Evolutionary conservation across 1,140 invertebrate genomes (phyloP), one percentile per base, ranked within the genome.

Genomic region (Zaprionus gabonicus): DNA sequence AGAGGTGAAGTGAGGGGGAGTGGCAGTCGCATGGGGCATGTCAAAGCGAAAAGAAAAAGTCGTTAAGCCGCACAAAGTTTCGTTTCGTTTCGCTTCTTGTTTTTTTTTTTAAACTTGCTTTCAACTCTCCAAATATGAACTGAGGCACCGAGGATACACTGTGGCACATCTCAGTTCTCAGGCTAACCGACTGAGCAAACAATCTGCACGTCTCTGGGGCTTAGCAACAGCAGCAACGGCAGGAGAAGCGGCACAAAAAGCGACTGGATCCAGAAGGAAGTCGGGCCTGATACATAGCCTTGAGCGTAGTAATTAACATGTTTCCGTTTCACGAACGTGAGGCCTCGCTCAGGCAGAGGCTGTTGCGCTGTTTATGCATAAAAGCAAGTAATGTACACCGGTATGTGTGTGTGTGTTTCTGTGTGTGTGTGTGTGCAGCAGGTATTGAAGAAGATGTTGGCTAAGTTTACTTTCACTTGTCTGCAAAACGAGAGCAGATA

Each of bases 261-360:
- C 65, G 41, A 64, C 60, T 38, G 66, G 60, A 59, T 82, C 70
- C 80, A 73, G 72, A 38, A 86, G 83, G 68, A 87, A 88, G 84
- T 74, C 55, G 81, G 76, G 78, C 63, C 71, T 73, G 84, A 72
- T 73, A 84, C 81, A 85, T 90, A 85, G 85, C 85, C 85, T 90
- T 90, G 85, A 79, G 85, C 85, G 72, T 80, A 90, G 85, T 90
- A 90, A 88, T 88, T 88, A 90, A 90, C 85, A 90, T 90, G 85
- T 90, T 90, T 90, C 85, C 85, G 81, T 90, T 90, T 75, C 85
- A 82, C 57, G 81, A 90, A 69, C 75, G 78, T 63, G 69, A 51
- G 55, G 28, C 17, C 27, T 34, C 44, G 28, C 34, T 17, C 44
- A 1, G 28, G 28, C 28, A 31, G 7, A n/a, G 41, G 41, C 41